Percentiles rank a stretch among this genome's conserved stretches.
phyloP scores from a whole-genome alignment of 2,797 vertebrate species.

The Microcaecilia unicolor region DNA sequence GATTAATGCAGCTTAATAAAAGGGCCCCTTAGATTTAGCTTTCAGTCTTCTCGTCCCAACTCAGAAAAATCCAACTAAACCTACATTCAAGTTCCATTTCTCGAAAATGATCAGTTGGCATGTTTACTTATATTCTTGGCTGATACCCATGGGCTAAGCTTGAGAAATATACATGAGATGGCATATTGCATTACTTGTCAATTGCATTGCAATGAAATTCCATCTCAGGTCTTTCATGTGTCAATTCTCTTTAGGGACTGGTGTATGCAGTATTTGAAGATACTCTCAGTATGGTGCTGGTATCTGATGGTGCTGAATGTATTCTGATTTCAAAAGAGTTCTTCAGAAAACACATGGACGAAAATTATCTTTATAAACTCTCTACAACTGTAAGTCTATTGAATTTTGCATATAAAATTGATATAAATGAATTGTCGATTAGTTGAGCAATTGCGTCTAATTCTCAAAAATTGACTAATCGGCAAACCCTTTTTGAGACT shows the following conservation, averaged over 20 bases:
- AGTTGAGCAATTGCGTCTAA: too few species aligned
- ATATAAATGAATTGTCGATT: too few species aligned
- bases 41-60: too few species aligned
- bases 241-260: not conserved
- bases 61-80: too few species aligned
- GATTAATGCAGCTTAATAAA: too few species aligned
- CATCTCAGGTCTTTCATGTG: too few species aligned
- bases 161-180: not conserved
- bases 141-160: not conserved
- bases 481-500: too few species aligned
- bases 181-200: not conserved
- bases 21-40: too few species aligned
- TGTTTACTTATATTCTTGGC: not conserved
- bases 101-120: not conserved
- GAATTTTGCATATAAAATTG: too few species aligned
- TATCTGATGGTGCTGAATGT: slow-evolving; percentile 3
- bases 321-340: slow-evolving; percentile 10
- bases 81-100: too few species aligned
- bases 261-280: not conserved
- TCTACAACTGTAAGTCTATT: not conserved
- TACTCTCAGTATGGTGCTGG: not conserved
- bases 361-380: not conserved
- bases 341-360: not conserved
- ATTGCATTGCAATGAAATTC: too few species aligned
- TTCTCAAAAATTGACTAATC: too few species aligned